Evolutionary conservation across 2,888 invertebrate genomes (phyloP).

Genomic region (Epistrophella euchroma): DNA sequence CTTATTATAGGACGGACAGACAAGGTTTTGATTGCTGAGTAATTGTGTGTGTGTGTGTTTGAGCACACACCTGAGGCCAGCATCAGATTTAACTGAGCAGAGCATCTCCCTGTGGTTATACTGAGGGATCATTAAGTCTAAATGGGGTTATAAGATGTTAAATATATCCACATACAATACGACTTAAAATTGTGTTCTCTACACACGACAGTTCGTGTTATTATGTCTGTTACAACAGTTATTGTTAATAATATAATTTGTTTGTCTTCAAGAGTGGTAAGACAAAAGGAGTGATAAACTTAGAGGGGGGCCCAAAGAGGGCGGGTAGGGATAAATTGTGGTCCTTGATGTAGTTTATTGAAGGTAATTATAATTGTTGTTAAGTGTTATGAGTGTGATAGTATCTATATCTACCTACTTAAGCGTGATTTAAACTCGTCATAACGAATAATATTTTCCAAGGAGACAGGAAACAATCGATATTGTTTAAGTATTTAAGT

Average conservation of each 20-base stretch:
- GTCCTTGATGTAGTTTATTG: constrained; percentile 70
- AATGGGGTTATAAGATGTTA: constrained; percentile 61
- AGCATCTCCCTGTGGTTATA: constrained; percentile 41
- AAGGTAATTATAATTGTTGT: constrained; percentile 60
- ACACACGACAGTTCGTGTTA: constrained; percentile 58
- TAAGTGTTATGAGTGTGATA: constrained; percentile 60
- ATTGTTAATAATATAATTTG: constrained; percentile 70
- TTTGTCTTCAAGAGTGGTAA: constrained; percentile 40
- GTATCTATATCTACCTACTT: no score
- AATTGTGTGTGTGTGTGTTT: constrained; percentile 42
- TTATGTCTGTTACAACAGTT: constrained; percentile 63
- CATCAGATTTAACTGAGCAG: background rate
- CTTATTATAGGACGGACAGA: constrained; percentile 53
- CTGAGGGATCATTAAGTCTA: constrained; percentile 62
- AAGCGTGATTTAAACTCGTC: constrained; percentile 50
- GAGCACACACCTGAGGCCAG: constrained; percentile 59
- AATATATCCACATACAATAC: constrained; percentile 3
- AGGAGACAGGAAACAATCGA: constrained; percentile 36
- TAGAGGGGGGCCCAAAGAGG: background rate
- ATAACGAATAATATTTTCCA: constrained; percentile 43
- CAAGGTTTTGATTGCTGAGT: constrained; percentile 59
- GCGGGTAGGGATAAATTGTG: constrained; percentile 2
- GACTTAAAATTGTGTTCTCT: constrained; percentile 44
- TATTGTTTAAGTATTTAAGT: constrained; percentile 19
- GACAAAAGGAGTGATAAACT: background rate